Evolutionary conservation across 1,140 invertebrate genomes (phyloP).

Genomic region (Zaprionus lachaisei): DNA sequence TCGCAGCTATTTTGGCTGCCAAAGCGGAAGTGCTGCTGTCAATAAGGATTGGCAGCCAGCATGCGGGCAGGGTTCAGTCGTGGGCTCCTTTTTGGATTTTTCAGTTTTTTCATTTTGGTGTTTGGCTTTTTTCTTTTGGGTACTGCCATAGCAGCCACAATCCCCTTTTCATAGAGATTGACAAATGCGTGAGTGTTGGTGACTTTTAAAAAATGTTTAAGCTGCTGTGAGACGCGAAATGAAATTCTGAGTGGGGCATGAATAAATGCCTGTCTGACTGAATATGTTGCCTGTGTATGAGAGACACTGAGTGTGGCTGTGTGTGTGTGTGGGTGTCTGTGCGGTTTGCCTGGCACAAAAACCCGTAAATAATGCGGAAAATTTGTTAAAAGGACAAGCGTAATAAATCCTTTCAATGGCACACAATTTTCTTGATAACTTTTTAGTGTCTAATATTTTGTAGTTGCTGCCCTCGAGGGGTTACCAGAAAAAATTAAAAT

Average conservation of each 20-base stretch:
- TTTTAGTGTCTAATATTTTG: slow-evolving; percentile 73
- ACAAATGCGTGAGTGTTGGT: slow-evolving; percentile 80
- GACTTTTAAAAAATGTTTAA: slow-evolving; percentile 82
- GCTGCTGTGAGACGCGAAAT: slow-evolving; percentile 66
- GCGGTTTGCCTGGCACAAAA: slow-evolving; percentile 36
- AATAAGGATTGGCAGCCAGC: slow-evolving; percentile 80
- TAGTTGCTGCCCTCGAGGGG: slow-evolving; percentile 28
- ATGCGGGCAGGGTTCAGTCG: slow-evolving; percentile 47
- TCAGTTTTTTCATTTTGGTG: slow-evolving; percentile 14
- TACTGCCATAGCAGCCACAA: slow-evolving; percentile 18
- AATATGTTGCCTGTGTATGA: slow-evolving; percentile 10
- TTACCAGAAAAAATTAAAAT: slow-evolving; percentile 68
- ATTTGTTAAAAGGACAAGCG: slow-evolving; percentile 81
- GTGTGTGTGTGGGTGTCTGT: slow-evolving; percentile 17
- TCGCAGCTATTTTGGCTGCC: slow-evolving; percentile 81
- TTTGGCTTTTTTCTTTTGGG: slow-evolving; percentile 7
- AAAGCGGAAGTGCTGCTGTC: slow-evolving; percentile 79
- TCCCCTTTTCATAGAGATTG: slow-evolving; percentile 71
- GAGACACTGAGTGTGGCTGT: neutral
- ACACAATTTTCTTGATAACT: slow-evolving; percentile 76
- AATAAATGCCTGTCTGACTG: slow-evolving; percentile 38
- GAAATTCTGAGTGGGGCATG: slow-evolving; percentile 66
- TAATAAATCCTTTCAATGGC: slow-evolving; percentile 80
- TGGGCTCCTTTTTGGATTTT: slow-evolving; percentile 20
- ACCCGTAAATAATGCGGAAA: slow-evolving; percentile 78